These are phyloP conservation scores for Oxyteleia sp. DNA, from an alignment of 2,888 invertebrate species.

Conservation along the genomic window DNA sequence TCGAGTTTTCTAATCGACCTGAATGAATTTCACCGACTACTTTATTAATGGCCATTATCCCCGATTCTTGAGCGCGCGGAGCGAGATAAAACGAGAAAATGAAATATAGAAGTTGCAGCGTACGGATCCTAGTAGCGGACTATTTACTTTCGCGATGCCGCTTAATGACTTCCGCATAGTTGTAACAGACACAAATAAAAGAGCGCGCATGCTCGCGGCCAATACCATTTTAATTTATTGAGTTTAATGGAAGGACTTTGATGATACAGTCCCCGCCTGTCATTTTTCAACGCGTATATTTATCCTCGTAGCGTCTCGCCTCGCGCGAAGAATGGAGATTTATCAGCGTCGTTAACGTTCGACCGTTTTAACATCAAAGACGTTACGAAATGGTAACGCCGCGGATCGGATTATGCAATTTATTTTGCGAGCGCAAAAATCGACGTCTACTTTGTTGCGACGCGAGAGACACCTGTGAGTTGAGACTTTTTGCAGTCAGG, in stretches of 20 bases:
- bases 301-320: not conserved
- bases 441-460: constrained; percentile 7
- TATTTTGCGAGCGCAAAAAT: constrained; percentile 33
- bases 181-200: constrained; percentile 38
- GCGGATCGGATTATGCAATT: constrained; percentile 26
- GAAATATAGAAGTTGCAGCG: constrained; percentile 14
- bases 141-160: constrained; percentile 46
- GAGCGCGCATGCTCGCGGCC: constrained; percentile 1
- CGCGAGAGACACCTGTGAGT: constrained; percentile 28
- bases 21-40: not conserved
- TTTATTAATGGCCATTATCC: constrained; percentile 10
- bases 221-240: constrained; percentile 35
- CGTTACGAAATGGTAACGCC: constrained; percentile 21
- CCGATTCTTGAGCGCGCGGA: not conserved
- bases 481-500: constrained; percentile 12
- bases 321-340: constrained; percentile 1
- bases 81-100: constrained; percentile 22
- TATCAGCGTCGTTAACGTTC: constrained; percentile 22
- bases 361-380: constrained; percentile 22
- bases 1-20: not conserved
- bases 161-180: constrained; percentile 53
- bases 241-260: constrained; percentile 11
- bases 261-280: not conserved
- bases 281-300: constrained; percentile 17
- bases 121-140: constrained; percentile 26